phyloP scores from a whole-genome alignment of 2,113 vertebrate genomes.

The Spilogale gracilis region DNA sequence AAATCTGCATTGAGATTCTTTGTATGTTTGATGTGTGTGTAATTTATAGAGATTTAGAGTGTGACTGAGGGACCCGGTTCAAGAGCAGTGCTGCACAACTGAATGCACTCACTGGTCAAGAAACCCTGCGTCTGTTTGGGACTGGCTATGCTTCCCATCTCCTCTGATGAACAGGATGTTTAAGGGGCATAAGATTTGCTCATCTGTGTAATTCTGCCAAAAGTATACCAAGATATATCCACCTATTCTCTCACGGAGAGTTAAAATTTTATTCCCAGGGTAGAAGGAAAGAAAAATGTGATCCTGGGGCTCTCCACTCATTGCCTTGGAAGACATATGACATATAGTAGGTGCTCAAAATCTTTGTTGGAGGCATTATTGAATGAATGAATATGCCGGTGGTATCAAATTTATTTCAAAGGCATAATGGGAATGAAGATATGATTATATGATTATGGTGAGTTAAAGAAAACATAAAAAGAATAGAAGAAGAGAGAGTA shows the following conservation, averaged over 20 bases:
- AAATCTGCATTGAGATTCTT: neutral
- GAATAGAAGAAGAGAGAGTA: neutral
- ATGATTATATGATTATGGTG: neutral
- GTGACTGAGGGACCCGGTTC: neutral
- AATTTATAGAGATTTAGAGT: neutral
- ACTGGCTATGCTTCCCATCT: neutral
- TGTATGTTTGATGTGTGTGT: neutral
- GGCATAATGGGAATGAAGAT: neutral
- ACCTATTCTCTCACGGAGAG: neutral
- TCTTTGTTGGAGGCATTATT: neutral
- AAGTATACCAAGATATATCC: neutral
- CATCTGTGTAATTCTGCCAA: neutral
- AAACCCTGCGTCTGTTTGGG: neutral
- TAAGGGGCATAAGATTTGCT: neutral
- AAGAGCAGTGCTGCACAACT: neutral
- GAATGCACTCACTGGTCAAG: neutral
- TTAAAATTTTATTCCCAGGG: neutral
- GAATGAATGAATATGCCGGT: neutral
- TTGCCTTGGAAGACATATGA: neutral
- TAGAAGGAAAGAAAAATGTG: neutral
- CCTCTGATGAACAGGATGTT: neutral
- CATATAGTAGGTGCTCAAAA: neutral
- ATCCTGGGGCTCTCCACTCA: neutral
- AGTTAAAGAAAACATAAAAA: neutral
- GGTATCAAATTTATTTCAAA: neutral